Evolutionary conservation across 2,888 invertebrate genomes (phyloP).

Genomic region (Cataglyphis rosenhaueri): DNA sequence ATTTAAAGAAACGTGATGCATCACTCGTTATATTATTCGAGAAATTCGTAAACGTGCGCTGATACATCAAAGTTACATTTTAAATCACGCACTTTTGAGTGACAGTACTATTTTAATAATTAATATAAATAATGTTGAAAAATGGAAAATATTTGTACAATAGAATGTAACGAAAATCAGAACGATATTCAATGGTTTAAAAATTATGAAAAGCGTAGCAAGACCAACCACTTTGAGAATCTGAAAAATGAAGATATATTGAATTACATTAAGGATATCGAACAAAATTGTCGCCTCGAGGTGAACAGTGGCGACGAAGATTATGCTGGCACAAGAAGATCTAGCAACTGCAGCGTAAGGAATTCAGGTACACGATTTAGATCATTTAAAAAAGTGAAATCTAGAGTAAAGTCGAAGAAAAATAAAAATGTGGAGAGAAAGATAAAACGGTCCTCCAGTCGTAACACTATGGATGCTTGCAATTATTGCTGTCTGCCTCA

Average conservation of each 20-base stretch:
- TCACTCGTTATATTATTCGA: background rate
- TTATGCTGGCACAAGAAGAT: constrained; percentile 29
- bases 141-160: background rate
- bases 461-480: background rate
- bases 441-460: background rate
- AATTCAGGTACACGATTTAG: constrained; percentile 6
- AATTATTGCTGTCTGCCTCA: background rate
- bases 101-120: background rate
- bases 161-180: background rate
- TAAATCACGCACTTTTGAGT: background rate
- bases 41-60: background rate
- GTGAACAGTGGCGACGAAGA: constrained; percentile 38
- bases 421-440: constrained; percentile 1
- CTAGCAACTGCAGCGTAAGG: constrained; percentile 33
- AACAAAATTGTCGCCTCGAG: constrained; percentile 50
- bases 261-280: constrained; percentile 56
- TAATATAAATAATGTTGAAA: constrained; percentile 25
- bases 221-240: background rate
- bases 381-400: constrained; percentile 3
- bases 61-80: background rate
- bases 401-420: constrained; percentile 7
- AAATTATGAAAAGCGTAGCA: constrained; percentile 10
- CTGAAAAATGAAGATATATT: constrained; percentile 55
- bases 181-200: constrained; percentile 34
- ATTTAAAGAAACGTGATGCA: constrained; percentile 24